Conservation (phyloP, 1,140 invertebrate genomes). For the Habropoda laboriosa region DNA sequence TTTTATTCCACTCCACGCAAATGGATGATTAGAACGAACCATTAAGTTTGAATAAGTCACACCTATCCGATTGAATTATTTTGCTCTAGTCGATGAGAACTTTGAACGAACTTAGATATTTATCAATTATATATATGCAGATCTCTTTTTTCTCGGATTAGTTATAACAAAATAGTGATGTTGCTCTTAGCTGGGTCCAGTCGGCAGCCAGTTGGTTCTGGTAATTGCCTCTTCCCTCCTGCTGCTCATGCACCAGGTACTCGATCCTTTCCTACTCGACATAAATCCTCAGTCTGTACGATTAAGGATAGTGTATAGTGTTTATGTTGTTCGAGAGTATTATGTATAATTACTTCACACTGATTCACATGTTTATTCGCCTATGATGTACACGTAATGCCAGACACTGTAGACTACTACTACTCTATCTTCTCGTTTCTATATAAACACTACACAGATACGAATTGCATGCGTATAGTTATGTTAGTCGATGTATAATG, state of each 20-base stretch:
- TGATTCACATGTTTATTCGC: neutral
- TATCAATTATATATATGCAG: constrained; percentile 36
- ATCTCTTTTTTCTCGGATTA: constrained; percentile 56
- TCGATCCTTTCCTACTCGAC: constrained; percentile 67
- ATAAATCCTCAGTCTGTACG: constrained; percentile 52
- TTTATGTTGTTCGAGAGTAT: constrained; percentile 37
- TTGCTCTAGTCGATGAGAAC: neutral
- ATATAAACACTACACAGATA: constrained; percentile 23
- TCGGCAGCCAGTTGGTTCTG: constrained; percentile 78
- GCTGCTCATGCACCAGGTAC: constrained; percentile 79
- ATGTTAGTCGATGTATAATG: constrained; percentile 1
- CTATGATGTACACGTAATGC: constrained; percentile 8
- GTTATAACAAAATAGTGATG: constrained; percentile 72
- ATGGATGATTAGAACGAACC: constrained; percentile 35
- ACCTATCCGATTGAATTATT: constrained; percentile 6
- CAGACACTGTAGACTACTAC: constrained; percentile 60
- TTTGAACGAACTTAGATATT: constrained; percentile 18
- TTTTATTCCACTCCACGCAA: neutral
- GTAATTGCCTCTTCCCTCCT: constrained; percentile 77
- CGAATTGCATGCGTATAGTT: constrained; percentile 50
- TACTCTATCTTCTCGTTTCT: constrained; percentile 26
- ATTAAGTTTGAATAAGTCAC: constrained; percentile 39
- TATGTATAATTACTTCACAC: constrained; percentile 10
- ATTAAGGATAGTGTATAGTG: constrained; percentile 34
- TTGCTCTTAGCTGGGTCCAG: constrained; percentile 79